Evolutionary conservation across 2,888 invertebrate species (phyloP), one percentile per base, ranked within the genome.

Genomic region (Taphrorychus bicolor): DNA sequence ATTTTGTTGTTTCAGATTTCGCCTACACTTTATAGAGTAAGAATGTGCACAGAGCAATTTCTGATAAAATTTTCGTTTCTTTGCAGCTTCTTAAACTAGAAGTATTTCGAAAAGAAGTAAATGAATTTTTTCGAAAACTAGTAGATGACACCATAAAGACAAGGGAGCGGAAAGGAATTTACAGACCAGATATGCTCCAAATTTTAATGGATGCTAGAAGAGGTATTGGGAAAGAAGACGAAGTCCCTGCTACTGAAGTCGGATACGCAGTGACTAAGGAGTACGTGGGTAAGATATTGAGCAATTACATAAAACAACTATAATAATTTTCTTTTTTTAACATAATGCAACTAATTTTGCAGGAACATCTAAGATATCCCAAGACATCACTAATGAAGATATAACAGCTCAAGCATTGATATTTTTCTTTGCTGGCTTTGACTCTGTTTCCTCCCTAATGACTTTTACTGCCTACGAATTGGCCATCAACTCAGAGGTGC

Each of bases 121-220:
- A 49, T 22, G 57, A 59, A 5, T 76, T 77, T 54, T 79, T 78
- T 51, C 53, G 51, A 17, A 63, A 66, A 0, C 51, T 82, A 9
- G 74, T 83, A 0, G 60, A 64, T 1, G 76, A 79, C 0, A 85
- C 85, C 0, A 82, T 87, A 41, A 80, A 81, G 51, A 76, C 79
- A 1, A 80, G 87, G 11, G 82, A 84, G 49, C 80, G 82, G 40
- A 77, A 84, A 42, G 81, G 82, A 0, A 82, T 87, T 4, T 79
- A 84, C 2, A 76, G 87, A 66, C 85, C 85, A 0, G 87, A 88
- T 72, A 86, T 87, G 86, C 83, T 87, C 5, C 85, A 87, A 64
- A 73, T 87, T 3, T 71, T 88, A 17, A 82, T 87, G 82, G 85
- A 87, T 64, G 81, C 76, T 1, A 70, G 72, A 60, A 77, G 76